A percentile compares a stretch with the other conserved stretches of the same genome.
Conservation (phyloP, 1,140 invertebrate genomes). For the Lasioglossum albipes region DNA sequence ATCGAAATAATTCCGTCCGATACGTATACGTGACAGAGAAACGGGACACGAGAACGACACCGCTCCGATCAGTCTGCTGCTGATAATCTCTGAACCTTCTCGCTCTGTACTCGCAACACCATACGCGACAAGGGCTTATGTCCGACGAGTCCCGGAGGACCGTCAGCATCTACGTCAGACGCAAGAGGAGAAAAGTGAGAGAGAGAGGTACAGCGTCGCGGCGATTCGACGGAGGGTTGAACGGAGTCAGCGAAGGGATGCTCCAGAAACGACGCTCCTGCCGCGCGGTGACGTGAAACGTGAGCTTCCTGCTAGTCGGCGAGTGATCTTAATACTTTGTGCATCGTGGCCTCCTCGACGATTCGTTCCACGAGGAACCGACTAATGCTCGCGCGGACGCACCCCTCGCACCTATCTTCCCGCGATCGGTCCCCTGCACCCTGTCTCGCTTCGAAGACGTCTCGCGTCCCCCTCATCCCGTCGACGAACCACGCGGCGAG, state of each 20-base stretch:
- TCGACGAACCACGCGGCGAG: neutral
- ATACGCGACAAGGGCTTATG: neutral
- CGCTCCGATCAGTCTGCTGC: too few relatives aligned
- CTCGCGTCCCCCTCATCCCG: neutral
- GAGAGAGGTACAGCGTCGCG: neutral
- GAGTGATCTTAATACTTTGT: neutral
- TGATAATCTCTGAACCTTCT: too few relatives aligned
- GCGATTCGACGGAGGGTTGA: neutral
- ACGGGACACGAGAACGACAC: too few relatives aligned
- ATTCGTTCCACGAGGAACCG: neutral
- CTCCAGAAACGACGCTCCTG: constrained; percentile 3
- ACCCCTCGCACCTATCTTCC: neutral
- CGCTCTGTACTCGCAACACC: neutral
- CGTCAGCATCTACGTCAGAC: constrained; percentile 23
- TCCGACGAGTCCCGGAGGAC: constrained; percentile 10
- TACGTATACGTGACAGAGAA: neutral
- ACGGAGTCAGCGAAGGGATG: neutral
- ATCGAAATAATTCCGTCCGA: constrained; percentile 69
- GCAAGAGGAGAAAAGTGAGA: constrained; percentile 29
- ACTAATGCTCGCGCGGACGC: constrained; percentile 14
- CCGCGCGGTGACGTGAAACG: constrained; percentile 12
- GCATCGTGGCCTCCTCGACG: neutral
- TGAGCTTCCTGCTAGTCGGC: constrained; percentile 24
- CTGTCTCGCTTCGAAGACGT: neutral
- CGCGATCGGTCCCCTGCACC: neutral